Evolutionary conservation across 2,797 vertebrate species (phyloP), one percentile per base, ranked within the genome.

Genomic region (Zalophus californianus): DNA sequence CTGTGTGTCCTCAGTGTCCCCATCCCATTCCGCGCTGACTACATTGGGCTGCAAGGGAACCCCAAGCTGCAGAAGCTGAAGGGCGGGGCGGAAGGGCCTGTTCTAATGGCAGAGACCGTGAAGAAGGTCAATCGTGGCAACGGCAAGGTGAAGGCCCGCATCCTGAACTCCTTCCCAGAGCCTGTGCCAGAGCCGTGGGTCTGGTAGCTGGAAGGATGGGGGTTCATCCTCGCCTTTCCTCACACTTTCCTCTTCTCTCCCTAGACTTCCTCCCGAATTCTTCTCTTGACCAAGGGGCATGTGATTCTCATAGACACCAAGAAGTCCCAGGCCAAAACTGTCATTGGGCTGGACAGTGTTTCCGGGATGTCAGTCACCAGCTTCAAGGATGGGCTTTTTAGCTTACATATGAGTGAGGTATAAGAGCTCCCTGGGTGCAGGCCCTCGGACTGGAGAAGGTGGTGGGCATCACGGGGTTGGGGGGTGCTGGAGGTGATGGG

Each of bases 371-470:
- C 99, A 0, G 98, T 99, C 97, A 99, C 97, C 77, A 98, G 98
- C 96, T 97, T 98, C 95, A 98, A 96, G 0, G 99, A 99, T 0
- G 99, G 99, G 20, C 97, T 99, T 73, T 98, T 99, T 58, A 97
- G 95, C 44, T 92, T 99, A 87, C 99, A 99, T 92, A 94, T 99
- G 92, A 98, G 66, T 85, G 98, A 98, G 99, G 99, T 99, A 98
- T 62, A 68, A 54, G 60, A 83, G 54, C 5, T 0, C 0, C 29
- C 20, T 38, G 0, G 68, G 32, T n/a, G 25, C 8, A 11, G 50
- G 21, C 5, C 8, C 50, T 68, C 68, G 5, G 14, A 27, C 56
- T 35, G 58, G n/a, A 64, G 20, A 73, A n/a, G 27, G 18, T 7
- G 21, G 25, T 56, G 8, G 35, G 6, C 1, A 10, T 32, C 50